Evolutionary conservation across 2,113 vertebrate genomes (phyloP).

Genomic region (Malurus elegans): DNA sequence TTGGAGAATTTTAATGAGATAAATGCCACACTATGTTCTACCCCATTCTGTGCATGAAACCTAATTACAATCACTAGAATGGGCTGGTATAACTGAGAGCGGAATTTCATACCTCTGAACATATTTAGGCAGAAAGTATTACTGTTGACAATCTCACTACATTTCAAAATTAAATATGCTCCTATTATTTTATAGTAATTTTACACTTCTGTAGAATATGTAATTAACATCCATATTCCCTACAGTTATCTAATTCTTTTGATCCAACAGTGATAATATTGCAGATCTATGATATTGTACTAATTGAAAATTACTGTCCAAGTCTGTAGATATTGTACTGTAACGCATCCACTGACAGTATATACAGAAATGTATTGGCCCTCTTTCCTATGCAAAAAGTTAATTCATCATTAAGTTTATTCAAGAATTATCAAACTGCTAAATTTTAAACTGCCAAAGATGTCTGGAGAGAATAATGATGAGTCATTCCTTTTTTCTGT

Average conservation of each 20-base stretch:
- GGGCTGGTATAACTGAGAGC: not conserved
- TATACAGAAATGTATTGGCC: conserved; percentile 23
- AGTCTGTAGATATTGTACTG: not conserved
- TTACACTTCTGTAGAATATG: not conserved
- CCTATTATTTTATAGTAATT: not conserved
- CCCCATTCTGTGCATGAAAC: not conserved
- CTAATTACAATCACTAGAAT: not conserved
- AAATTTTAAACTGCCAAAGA: conserved; percentile 23
- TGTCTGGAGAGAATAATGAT: conserved; percentile 25
- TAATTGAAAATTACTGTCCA: not conserved
- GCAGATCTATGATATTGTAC: not conserved
- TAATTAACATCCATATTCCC: not conserved
- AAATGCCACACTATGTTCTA: not conserved
- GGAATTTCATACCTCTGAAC: not conserved
- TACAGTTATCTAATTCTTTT: not conserved
- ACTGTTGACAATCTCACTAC: not conserved
- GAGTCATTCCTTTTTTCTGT: conserved; percentile 33
- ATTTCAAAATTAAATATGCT: not conserved
- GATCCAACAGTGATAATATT: not conserved
- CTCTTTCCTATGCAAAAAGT: conserved; percentile 60
- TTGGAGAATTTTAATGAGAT: not conserved
- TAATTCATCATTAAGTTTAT: conserved; percentile 24
- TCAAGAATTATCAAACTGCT: conserved; percentile 46
- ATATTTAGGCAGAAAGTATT: not conserved
- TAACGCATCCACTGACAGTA: not conserved